Evolutionary conservation across 2,113 vertebrate species (phyloP).

Genomic region (Macrotis lagotis): DNA sequence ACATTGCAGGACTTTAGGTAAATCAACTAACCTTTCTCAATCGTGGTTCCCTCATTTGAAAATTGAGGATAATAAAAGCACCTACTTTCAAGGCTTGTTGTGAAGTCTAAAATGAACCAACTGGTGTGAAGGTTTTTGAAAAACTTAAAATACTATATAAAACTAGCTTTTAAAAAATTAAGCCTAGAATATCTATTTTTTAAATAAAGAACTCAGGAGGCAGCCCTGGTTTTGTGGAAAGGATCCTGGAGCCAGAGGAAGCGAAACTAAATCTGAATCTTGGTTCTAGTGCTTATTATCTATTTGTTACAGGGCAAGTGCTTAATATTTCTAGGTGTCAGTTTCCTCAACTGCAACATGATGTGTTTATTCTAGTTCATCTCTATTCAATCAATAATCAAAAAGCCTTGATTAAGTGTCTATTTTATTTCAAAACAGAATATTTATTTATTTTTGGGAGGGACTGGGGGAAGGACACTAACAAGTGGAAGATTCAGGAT

Average conservation of each 20-base stretch:
- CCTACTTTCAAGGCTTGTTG: too few species aligned
- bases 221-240: neutral
- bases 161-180: neutral
- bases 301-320: neutral
- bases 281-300: neutral
- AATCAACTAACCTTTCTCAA: neutral
- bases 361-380: too few species aligned
- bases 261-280: neutral
- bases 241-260: neutral
- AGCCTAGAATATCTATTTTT: too few species aligned
- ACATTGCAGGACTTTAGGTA: neutral
- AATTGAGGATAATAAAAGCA: neutral
- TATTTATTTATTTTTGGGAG: too few species aligned
- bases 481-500: too few species aligned
- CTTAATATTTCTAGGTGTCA: too few species aligned
- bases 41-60: neutral
- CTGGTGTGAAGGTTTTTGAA: neutral
- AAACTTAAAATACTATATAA: neutral
- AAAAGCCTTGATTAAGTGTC: too few species aligned
- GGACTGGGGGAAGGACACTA: too few species aligned
- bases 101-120: neutral
- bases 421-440: too few species aligned
- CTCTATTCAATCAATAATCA: too few species aligned
- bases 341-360: too few species aligned
- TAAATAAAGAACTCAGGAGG: neutral